phyloP scores from a whole-genome alignment of 2,888 invertebrate species.

The Oligia latruncula region DNA sequence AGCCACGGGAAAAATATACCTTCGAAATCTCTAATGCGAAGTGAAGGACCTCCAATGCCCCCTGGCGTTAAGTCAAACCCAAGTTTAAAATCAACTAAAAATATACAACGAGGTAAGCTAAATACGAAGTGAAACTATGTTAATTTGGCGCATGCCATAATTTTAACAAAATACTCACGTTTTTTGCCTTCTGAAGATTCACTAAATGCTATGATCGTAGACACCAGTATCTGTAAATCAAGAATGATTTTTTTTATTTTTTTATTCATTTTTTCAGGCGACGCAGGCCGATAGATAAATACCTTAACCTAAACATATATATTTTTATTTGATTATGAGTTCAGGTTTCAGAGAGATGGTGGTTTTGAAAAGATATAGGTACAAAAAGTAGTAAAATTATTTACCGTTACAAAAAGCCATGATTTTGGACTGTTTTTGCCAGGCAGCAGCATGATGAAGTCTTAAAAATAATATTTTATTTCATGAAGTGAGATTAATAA shows the following conservation, averaged over 20 bases:
- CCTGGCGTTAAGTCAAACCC: constrained; percentile 81
- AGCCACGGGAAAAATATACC: constrained; percentile 67
- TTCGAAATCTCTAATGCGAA: constrained; percentile 77
- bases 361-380: neutral
- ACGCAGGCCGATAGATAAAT: too few relatives aligned
- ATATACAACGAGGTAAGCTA: constrained; percentile 43
- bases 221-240: constrained; percentile 58
- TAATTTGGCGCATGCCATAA: constrained; percentile 7
- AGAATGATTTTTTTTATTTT: neutral
- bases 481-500: constrained; percentile 49
- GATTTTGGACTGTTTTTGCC: constrained; percentile 65
- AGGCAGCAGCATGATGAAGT: constrained; percentile 71
- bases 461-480: constrained; percentile 59
- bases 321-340: neutral
- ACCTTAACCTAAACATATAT: too few relatives aligned
- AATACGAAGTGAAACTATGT: constrained; percentile 22
- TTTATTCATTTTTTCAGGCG: too few relatives aligned
- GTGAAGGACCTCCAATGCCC: constrained; percentile 73
- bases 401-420: constrained; percentile 75
- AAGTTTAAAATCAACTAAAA: constrained; percentile 81
- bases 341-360: neutral
- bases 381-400: constrained; percentile 20
- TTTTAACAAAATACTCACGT: constrained; percentile 62
- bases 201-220: constrained; percentile 59
- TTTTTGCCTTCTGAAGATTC: constrained; percentile 68